Conservation (phyloP, 2,888 invertebrate genomes). For the Notocelia uddmanniana region DNA sequence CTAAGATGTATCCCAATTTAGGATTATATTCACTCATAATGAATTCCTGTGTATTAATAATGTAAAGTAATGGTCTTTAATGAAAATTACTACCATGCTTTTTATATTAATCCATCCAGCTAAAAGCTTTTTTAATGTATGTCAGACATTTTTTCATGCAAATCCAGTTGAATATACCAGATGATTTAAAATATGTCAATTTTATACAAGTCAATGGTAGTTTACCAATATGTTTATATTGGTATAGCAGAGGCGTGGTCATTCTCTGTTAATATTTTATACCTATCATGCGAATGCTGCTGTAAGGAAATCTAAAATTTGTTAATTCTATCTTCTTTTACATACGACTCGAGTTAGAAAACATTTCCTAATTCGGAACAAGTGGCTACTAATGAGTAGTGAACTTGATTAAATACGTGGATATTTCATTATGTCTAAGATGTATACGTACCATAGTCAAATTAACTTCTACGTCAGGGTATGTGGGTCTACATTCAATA, state of each 20-base stretch:
- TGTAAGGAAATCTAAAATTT: constrained; percentile 9
- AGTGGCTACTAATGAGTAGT: background rate
- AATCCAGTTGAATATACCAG: constrained; percentile 1
- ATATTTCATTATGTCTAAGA: constrained; percentile 18
- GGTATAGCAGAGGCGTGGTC: constrained; percentile 35
- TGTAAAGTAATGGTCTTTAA: constrained; percentile 54
- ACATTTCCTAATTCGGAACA: background rate
- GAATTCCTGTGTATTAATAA: constrained; percentile 78
- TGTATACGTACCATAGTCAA: constrained; percentile 75
- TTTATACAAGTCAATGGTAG: constrained; percentile 5
- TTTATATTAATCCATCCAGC: constrained; percentile 29
- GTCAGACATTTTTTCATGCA: constrained; percentile 32
- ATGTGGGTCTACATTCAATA: constrained; percentile 80
- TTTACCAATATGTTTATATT: background rate
- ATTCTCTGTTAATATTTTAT: constrained; percentile 42
- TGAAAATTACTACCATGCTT: constrained; percentile 38
- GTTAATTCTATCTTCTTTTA: constrained; percentile 11
- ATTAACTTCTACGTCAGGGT: constrained; percentile 73
- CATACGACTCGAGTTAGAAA: constrained; percentile 7
- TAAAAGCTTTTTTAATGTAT: constrained; percentile 29
- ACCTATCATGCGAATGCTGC: constrained; percentile 34
- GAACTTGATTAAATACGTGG: background rate
- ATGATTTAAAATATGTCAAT: background rate
- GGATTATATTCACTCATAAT: constrained; percentile 69
- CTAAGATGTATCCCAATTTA: constrained; percentile 76